Evolutionary conservation across 2,113 vertebrate genomes (phyloP), one percentile per base, ranked within the genome.

Genomic region (Ophthalmolycus amberensis): DNA sequence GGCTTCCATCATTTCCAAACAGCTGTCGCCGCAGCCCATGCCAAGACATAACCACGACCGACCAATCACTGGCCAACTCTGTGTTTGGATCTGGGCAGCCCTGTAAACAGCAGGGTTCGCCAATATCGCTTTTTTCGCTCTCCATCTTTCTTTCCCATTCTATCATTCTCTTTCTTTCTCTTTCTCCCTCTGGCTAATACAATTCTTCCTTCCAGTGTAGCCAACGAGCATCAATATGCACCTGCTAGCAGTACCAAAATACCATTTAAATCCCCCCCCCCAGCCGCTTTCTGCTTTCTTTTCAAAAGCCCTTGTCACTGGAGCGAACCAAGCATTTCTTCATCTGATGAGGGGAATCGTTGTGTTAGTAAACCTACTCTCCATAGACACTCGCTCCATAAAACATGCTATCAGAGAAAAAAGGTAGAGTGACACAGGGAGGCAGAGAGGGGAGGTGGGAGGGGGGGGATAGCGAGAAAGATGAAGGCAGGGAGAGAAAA

Each of bases 1-100:
- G 93, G 86, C 86, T 88, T 88, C 91, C 88, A 90, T 92, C 91
- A 92, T 93, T 94, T 94, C 92, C 92, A 93, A 93, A 93, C 94
- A 94, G 92, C 95, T 94, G 94, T 91, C 88, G 16, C 85, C 1
- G 4, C 76, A 75, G 75, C 74, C 77, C 11, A 18, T 91, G 95
- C 94, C 92, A 94, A 88, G 82, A 77, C 88, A 78, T 82, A 90
- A 90, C 91, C 84, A 76, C 88, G 71, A 86, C 88, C 84, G 78
- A 86, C 88, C 93, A 92, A 89, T 94, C 89, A 68, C 78, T 71
- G 85, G 81, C 93, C 88, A 89, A 85, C 75, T 85, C 87, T 81
- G 84, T 79, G 83, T 92, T 90, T 91, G 90, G 79, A 86, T 82
- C 81, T 80, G 83, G 70, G 84, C 88, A 82, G 88, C 80, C 85